Percentiles rank a stretch among this genome's conserved stretches.
Evolutionary conservation across 2,888 invertebrate genomes (phyloP).

Genomic region (Lasioglossum villosulum): DNA sequence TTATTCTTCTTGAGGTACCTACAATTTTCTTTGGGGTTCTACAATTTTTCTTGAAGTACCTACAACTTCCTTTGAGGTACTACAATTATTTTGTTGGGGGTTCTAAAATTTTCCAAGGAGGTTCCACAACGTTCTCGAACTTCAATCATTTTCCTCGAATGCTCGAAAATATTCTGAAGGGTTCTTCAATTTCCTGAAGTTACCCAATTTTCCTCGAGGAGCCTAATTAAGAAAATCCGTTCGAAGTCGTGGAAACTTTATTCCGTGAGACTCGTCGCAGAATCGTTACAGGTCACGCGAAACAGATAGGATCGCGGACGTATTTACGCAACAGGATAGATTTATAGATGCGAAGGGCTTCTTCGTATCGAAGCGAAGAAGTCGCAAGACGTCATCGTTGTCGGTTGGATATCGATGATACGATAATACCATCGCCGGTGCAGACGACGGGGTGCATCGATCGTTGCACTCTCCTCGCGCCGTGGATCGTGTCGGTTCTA

Average conservation of each 20-base stretch:
- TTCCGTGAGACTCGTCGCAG: no score
- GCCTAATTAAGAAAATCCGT: neutral
- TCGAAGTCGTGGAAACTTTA: neutral
- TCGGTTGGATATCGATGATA: constrained; percentile 33
- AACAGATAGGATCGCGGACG: constrained; percentile 34
- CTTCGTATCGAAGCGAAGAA: constrained; percentile 23
- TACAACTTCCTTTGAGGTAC: no score
- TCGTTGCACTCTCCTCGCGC: constrained; percentile 18
- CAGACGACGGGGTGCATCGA: constrained; percentile 11
- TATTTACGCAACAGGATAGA: constrained; percentile 52
- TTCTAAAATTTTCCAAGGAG: no score
- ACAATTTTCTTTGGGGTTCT: neutral
- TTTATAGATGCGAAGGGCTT: constrained; percentile 37
- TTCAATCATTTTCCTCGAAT: no score
- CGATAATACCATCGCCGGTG: constrained; percentile 32
- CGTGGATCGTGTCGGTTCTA: constrained; percentile 34
- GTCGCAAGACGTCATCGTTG: neutral
- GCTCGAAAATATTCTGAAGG: no score
- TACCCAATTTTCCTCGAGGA: no score
- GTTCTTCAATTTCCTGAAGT: no score
- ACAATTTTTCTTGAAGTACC: neutral
- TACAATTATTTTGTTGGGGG: no score
- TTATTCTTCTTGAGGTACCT: no score
- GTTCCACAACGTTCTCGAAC: no score
- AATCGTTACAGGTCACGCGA: constrained; percentile 33